Evolutionary conservation across 2,888 invertebrate genomes (phyloP).

Genomic region (Eilema caniola): DNA sequence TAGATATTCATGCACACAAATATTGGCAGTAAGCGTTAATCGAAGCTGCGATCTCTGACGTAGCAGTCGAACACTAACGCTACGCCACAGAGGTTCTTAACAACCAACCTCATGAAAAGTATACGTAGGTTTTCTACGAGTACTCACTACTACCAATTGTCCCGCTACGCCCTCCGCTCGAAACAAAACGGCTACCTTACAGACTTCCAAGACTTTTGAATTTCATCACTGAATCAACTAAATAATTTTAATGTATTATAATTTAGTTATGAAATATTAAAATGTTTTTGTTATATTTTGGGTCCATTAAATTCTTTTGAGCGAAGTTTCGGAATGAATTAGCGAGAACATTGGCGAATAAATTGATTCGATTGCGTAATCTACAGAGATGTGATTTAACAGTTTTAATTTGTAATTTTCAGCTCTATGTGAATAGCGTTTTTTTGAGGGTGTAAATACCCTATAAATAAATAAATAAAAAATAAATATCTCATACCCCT

Average conservation of each 20-base stretch:
- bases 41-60: too few relatives aligned
- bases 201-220: conserved; percentile 26
- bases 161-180: neutral
- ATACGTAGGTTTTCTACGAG: neutral
- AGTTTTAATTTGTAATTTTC: neutral
- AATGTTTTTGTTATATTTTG: conserved; percentile 12
- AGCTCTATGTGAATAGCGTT: too few relatives aligned
- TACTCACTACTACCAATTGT: neutral
- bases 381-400: neutral
- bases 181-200: neutral
- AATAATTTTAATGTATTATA: conserved; percentile 33
- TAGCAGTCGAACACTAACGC: too few relatives aligned
- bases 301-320: conserved; percentile 10
- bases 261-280: conserved; percentile 18
- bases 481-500: too few relatives aligned
- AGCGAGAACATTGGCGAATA: neutral
- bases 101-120: neutral
- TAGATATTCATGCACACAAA: too few relatives aligned
- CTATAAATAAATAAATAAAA: too few relatives aligned
- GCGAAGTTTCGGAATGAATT: conserved; percentile 11
- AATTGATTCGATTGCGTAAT: conserved; percentile 12
- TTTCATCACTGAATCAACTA: conserved; percentile 27
- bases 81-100: too few relatives aligned
- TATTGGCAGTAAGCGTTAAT: too few relatives aligned
- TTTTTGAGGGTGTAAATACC: too few relatives aligned